phyloP scores from a whole-genome alignment of 1,140 invertebrate species.

The Andrena cerasifolii region DNA sequence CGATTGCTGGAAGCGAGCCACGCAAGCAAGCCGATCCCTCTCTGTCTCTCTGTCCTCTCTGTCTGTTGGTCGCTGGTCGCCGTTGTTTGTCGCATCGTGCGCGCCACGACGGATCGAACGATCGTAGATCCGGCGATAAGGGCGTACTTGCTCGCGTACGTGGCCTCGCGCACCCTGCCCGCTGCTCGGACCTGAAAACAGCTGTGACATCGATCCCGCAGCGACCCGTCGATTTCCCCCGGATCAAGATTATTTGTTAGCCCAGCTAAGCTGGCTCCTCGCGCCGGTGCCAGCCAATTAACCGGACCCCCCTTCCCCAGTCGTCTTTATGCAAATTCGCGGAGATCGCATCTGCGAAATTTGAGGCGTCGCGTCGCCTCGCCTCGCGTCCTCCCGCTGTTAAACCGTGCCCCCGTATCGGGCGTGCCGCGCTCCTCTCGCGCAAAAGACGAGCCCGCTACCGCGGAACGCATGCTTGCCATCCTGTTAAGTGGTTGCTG shows the following conservation, averaged over 20 bases:
- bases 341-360: conserved; percentile 20
- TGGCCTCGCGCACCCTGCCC: not conserved
- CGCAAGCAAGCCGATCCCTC: not conserved
- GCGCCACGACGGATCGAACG: not conserved
- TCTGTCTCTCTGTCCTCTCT: not conserved
- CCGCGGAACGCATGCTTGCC: not conserved
- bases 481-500: not conserved
- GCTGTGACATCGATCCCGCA: conserved; percentile 27
- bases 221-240: conserved; percentile 16
- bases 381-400: too few relatives aligned
- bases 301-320: conserved; percentile 1
- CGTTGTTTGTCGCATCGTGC: not conserved
- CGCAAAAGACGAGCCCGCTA: not conserved
- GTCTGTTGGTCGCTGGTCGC: not conserved
- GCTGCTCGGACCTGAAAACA: conserved; percentile 4
- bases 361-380: not conserved
- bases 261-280: not conserved
- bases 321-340: conserved; percentile 14
- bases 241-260: conserved; percentile 14
- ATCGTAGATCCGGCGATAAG: conserved; percentile 17
- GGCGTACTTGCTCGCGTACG: not conserved
- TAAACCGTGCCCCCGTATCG: too few relatives aligned
- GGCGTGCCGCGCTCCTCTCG: too few relatives aligned
- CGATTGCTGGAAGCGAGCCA: conserved; percentile 11
- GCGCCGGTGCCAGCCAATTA: not conserved